phyloP scores from a whole-genome alignment of 2,797 vertebrate genomes.

The Myiotriccus ornatus region DNA sequence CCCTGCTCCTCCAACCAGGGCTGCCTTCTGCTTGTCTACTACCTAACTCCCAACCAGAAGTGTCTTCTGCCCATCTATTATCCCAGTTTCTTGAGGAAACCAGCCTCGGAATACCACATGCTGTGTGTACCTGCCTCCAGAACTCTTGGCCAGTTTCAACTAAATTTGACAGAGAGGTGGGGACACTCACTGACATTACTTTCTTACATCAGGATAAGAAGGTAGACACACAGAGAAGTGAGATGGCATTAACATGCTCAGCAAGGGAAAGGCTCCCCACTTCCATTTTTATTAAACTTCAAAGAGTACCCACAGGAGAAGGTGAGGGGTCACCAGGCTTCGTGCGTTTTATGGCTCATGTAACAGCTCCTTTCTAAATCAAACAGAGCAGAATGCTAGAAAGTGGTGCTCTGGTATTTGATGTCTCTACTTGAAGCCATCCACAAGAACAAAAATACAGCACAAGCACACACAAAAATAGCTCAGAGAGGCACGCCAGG shows the following conservation, averaged over 20 bases:
- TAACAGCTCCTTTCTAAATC: slow-evolving; percentile 11
- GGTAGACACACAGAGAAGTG: neutral
- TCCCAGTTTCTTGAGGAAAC: neutral
- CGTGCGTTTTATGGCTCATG: neutral
- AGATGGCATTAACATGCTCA: neutral
- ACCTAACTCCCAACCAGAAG: neutral
- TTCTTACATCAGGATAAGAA: neutral
- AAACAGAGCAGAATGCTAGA: neutral
- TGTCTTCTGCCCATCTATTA: neutral
- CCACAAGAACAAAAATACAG: neutral
- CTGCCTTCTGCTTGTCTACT: neutral
- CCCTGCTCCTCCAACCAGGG: rapidly evolving
- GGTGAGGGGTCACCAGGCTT: slow-evolving; percentile 16
- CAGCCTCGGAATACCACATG: rapidly evolving
- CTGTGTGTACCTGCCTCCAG: neutral
- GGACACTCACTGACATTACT: rapidly evolving
- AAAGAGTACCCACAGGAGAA: neutral
- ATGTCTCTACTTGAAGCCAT: neutral
- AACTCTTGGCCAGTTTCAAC: neutral
- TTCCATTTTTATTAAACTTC: slow-evolving; percentile 30
- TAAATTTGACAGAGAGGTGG: neutral
- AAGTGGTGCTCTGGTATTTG: neutral
- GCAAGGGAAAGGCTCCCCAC: neutral
- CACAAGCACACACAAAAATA: neutral
- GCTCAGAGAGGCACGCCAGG: neutral